Percentiles rank a stretch among this genome's conserved stretches.
These are phyloP conservation scores for Tryphoninae sp. DNA, from an alignment of 2,888 invertebrate genomes.

Conservation along the genomic window DNA sequence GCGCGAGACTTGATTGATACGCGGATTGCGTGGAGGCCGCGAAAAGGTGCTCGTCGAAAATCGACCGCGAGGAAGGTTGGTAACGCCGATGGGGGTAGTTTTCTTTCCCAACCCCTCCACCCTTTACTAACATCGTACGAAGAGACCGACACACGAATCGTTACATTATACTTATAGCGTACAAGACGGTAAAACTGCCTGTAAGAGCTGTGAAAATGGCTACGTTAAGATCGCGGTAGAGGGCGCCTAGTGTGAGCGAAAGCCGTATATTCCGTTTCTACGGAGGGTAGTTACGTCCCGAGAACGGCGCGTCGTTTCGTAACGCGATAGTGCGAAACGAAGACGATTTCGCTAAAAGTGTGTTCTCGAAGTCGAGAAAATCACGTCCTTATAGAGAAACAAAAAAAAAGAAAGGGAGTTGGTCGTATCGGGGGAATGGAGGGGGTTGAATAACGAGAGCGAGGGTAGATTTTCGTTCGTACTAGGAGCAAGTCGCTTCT, in stretches of 20 bases:
- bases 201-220: slow-evolving; percentile 37
- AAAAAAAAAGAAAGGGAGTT: no score
- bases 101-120: neutral
- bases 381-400: neutral
- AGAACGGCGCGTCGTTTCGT: slow-evolving; percentile 38
- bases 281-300: neutral
- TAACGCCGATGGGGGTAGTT: slow-evolving; percentile 11
- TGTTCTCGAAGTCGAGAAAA: neutral
- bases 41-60: slow-evolving; percentile 69
- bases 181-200: slow-evolving; percentile 5
- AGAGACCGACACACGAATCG: slow-evolving; percentile 1
- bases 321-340: slow-evolving; percentile 45
- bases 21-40: slow-evolving; percentile 75
- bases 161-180: slow-evolving; percentile 18
- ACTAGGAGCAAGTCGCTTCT: neutral
- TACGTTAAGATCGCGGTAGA: slow-evolving; percentile 29
- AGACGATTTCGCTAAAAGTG: slow-evolving; percentile 33
- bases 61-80: slow-evolving; percentile 46
- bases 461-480: slow-evolving; percentile 1
- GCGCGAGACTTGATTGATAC: slow-evolving; percentile 75
- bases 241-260: neutral
- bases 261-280: neutral
- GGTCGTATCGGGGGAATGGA: no score
- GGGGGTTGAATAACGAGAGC: neutral
- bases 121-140: neutral